Conservation (phyloP, 2,797 vertebrate genomes). For the Gobionotothen gibberifrons region DNA sequence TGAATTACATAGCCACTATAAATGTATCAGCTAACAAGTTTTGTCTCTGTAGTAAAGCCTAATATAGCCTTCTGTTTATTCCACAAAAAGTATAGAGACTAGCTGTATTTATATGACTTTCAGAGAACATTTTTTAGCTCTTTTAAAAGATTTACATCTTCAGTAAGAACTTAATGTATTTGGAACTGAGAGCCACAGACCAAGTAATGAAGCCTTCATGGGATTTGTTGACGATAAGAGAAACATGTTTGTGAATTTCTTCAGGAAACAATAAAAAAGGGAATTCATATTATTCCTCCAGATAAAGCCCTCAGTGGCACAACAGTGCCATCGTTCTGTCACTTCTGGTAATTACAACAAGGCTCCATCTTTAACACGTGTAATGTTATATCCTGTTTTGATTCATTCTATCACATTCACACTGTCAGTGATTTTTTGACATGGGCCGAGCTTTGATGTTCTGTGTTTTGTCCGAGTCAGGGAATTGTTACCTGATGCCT, state of each 20-base stretch:
- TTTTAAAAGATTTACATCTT: not conserved
- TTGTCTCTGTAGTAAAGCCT: not conserved
- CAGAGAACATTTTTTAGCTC: too few species aligned
- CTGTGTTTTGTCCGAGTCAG: conserved; percentile 17
- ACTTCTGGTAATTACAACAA: conserved; percentile 13
- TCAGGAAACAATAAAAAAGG: not conserved
- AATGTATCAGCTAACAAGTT: not conserved
- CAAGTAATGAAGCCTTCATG: not conserved
- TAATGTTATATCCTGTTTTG: not conserved
- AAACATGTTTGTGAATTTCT: not conserved
- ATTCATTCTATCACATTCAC: not conserved
- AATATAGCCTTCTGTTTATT: too few species aligned
- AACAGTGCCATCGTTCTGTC: conserved; percentile 25
- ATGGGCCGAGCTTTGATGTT: not conserved
- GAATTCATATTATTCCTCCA: not conserved
- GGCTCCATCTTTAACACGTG: not conserved
- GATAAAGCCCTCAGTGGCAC: not conserved
- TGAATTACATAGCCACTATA: not conserved
- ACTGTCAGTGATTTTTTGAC: not conserved
- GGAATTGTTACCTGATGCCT: conserved; percentile 88
- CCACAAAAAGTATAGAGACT: too few species aligned
- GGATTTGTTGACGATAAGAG: not conserved
- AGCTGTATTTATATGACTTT: too few species aligned
- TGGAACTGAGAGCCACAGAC: not conserved
- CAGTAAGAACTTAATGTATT: not conserved